Conservation (phyloP, 1,140 invertebrate species). For the Hydropsyche tenuis region DNA sequence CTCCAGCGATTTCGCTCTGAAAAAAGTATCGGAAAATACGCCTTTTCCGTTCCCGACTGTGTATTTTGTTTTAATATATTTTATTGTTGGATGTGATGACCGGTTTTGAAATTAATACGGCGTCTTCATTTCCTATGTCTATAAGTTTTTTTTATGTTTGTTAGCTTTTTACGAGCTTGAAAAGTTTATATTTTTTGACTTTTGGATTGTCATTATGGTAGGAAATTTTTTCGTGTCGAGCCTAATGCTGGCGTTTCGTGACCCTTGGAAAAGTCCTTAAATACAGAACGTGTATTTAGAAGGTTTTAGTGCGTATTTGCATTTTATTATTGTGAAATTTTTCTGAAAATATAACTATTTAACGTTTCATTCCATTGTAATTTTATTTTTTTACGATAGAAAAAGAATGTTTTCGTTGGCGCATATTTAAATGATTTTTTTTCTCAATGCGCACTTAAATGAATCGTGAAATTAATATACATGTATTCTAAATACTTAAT, state of each 20-base stretch:
- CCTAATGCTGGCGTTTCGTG: constrained; percentile 20
- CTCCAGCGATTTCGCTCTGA: no score
- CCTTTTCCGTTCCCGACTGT: no score
- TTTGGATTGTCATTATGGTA: neutral
- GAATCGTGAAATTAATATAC: no score
- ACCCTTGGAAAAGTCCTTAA: neutral
- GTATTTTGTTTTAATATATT: no score
- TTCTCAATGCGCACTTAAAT: no score
- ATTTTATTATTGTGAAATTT: constrained; percentile 25
- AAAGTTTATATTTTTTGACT: no score
- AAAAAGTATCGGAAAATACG: no score
- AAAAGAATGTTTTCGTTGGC: neutral
- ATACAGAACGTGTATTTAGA: constrained; percentile 18
- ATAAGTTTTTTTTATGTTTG: neutral
- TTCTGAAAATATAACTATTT: constrained; percentile 24
- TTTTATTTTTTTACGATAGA: constrained; percentile 14
- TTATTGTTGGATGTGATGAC: no score
- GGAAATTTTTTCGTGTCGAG: neutral
- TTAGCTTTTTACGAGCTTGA: neutral
- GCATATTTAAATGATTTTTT: neutral
- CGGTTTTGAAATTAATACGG: no score
- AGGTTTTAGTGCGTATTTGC: constrained; percentile 25
- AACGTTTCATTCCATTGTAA: neutral
- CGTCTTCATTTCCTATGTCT: no score
- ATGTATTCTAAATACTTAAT: no score